phyloP scores from a whole-genome alignment of 1,140 invertebrate genomes.

The Drosophila sturtevanti region DNA sequence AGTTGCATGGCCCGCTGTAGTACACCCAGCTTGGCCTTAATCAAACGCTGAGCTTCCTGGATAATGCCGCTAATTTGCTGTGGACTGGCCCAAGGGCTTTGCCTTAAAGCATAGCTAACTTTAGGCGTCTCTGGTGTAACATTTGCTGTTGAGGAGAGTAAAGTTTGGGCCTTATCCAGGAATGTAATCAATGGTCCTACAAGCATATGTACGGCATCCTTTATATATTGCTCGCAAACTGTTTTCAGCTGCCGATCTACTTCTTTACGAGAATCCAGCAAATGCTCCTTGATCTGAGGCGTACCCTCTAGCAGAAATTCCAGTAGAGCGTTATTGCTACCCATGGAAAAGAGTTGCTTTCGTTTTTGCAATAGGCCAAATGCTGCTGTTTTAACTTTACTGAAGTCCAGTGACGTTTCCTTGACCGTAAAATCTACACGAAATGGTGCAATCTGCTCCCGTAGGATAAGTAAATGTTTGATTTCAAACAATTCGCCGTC shows the following conservation, averaged over 20 bases:
- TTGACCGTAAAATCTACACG: constrained; percentile 97
- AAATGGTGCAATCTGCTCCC: constrained; percentile 99
- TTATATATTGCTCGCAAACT: constrained; percentile 96
- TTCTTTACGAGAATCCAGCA: constrained; percentile 96
- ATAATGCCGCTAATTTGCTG: constrained; percentile 85
- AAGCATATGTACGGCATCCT: constrained; percentile 90
- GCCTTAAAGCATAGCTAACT: constrained; percentile 67
- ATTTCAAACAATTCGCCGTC: constrained; percentile 98
- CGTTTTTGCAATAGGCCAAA: constrained; percentile 93
- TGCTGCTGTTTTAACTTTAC: constrained; percentile 93
- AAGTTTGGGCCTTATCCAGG: constrained; percentile 87
- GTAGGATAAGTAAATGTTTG: constrained; percentile 97
- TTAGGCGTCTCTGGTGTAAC: constrained; percentile 35
- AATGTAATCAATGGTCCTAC: constrained; percentile 89
- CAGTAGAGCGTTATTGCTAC: constrained; percentile 94
- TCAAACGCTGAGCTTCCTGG: constrained; percentile 87
- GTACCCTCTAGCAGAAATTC: constrained; percentile 96
- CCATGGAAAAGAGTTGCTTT: constrained; percentile 93
- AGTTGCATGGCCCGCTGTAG: constrained; percentile 95
- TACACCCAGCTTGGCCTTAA: constrained; percentile 91
- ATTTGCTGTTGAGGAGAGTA: constrained; percentile 40
- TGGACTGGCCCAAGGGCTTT: constrained; percentile 84
- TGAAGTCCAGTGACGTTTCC: constrained; percentile 96
- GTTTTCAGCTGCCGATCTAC: constrained; percentile 95
- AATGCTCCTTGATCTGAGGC: constrained; percentile 95